Percentiles rank a stretch among this genome's conserved stretches.
phyloP scores from a whole-genome alignment of 2,113 vertebrate genomes.

The Podiceps cristatus region DNA sequence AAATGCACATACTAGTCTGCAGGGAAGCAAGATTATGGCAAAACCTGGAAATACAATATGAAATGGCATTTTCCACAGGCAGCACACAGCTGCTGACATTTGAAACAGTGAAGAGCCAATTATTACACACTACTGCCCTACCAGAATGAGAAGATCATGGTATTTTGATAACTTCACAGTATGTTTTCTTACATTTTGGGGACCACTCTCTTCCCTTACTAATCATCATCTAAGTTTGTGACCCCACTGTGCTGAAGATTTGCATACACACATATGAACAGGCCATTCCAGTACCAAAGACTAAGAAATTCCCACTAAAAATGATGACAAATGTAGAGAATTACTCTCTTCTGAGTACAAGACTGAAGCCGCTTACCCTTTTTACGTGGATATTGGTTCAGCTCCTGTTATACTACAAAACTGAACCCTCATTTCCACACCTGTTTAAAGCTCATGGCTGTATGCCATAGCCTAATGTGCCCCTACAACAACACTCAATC shows the following conservation, averaged over 20 bases:
- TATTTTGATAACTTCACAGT: neutral
- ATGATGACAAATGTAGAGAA: fast-evolving
- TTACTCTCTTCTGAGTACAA: neutral
- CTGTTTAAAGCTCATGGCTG: neutral
- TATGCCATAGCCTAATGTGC: fast-evolving
- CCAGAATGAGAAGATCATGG: neutral
- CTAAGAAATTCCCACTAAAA: neutral
- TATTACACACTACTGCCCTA: neutral
- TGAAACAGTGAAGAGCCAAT: neutral
- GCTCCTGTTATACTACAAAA: neutral
- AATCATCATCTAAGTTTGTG: neutral
- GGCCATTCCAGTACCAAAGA: neutral
- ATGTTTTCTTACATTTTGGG: neutral
- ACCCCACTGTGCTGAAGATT: neutral
- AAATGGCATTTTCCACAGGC: neutral
- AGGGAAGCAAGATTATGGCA: neutral
- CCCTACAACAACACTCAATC: neutral
- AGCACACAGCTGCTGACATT: neutral
- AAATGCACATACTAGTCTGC: neutral
- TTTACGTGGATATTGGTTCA: neutral
- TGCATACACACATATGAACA: neutral
- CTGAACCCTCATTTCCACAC: neutral
- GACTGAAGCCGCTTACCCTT: neutral
- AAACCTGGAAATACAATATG: neutral
- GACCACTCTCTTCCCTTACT: neutral